Evolutionary conservation across 35 echinoderm and acorn worm genomes (phyloP), one percentile per base, ranked within the genome.

Genomic region (Chiridota heheva): DNA sequence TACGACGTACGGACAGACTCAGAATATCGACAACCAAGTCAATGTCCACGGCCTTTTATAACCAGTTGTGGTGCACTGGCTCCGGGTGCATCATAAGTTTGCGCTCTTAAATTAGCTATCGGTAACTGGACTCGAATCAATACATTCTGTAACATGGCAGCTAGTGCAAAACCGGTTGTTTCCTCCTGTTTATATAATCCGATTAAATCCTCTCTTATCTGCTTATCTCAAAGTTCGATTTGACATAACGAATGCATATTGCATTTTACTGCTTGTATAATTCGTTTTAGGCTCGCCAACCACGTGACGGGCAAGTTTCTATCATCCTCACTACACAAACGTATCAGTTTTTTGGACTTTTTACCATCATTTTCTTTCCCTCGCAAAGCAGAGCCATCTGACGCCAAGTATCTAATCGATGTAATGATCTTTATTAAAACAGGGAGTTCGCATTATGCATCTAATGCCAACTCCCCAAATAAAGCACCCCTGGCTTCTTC

Each of bases 1-100:
- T n/a, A n/a, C n/a, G n/a, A n/a, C n/a, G n/a, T n/a, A n/a, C n/a
- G n/a, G n/a, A n/a, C n/a, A n/a, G n/a, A n/a, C n/a, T n/a, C n/a
- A n/a, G n/a, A n/a, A n/a, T n/a, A n/a, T n/a, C n/a, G n/a, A n/a
- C n/a, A n/a, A n/a, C n/a, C n/a, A n/a, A n/a, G n/a, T n/a, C n/a
- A n/a, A n/a, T n/a, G n/a, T n/a, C n/a, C n/a, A n/a, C n/a, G n/a
- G n/a, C n/a, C n/a, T n/a, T n/a, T n/a, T n/a, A n/a, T n/a, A n/a
- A n/a, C n/a, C n/a, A n/a, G n/a, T n/a, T n/a, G n/a, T n/a, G n/a
- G n/a, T n/a, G n/a, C n/a, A n/a, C n/a, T n/a, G n/a, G n/a, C n/a
- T n/a, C n/a, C n/a, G n/a, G n/a, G n/a, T n/a, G n/a, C n/a, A 73
- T 73, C 83, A 56, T 92, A 92, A 20, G 89, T 87, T 56, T 92